Evolutionary conservation across 2,888 invertebrate species (phyloP).

Genomic region (Leptopilina myrica): DNA sequence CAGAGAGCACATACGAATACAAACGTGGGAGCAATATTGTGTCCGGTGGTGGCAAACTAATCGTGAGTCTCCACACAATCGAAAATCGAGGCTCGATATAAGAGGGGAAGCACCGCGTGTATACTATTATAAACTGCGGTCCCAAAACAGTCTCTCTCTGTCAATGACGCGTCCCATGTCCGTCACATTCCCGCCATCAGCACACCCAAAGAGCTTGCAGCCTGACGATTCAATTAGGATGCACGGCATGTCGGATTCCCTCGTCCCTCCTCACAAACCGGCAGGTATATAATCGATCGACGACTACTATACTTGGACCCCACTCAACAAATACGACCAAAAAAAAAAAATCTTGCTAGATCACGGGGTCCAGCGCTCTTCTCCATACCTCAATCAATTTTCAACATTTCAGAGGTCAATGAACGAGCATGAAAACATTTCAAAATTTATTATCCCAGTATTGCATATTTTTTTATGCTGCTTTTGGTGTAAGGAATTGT

Average conservation of each 20-base stretch:
- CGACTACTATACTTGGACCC: slow-evolving; percentile 4
- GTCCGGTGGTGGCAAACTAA: slow-evolving; percentile 51
- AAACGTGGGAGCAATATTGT: slow-evolving; percentile 39
- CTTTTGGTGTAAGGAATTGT: too few species aligned
- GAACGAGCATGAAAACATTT: slow-evolving; percentile 11
- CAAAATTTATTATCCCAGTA: background rate
- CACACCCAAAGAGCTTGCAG: slow-evolving; percentile 60
- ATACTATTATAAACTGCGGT: slow-evolving; percentile 14
- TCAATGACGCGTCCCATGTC: slow-evolving; percentile 66
- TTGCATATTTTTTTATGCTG: too few species aligned
- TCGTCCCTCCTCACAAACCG: slow-evolving; percentile 17
- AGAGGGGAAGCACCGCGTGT: slow-evolving; percentile 46
- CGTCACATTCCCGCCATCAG: slow-evolving; percentile 69
- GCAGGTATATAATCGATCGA: slow-evolving; percentile 32
- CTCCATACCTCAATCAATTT: slow-evolving; percentile 10
- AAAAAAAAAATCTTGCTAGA: slow-evolving; percentile 26
- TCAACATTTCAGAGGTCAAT: background rate
- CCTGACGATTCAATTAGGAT: slow-evolving; percentile 74
- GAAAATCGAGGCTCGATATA: slow-evolving; percentile 42
- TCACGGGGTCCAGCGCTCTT: background rate
- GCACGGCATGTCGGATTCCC: slow-evolving; percentile 40
- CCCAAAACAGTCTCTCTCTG: slow-evolving; percentile 40
- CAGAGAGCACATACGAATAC: background rate
- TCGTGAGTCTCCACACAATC: slow-evolving; percentile 42
- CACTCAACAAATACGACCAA: slow-evolving; percentile 7